A percentile compares a stretch with the other conserved stretches of the same genome.
phyloP scores from a whole-genome alignment of 1,140 invertebrate species.

The Frieseomelitta varia region DNA sequence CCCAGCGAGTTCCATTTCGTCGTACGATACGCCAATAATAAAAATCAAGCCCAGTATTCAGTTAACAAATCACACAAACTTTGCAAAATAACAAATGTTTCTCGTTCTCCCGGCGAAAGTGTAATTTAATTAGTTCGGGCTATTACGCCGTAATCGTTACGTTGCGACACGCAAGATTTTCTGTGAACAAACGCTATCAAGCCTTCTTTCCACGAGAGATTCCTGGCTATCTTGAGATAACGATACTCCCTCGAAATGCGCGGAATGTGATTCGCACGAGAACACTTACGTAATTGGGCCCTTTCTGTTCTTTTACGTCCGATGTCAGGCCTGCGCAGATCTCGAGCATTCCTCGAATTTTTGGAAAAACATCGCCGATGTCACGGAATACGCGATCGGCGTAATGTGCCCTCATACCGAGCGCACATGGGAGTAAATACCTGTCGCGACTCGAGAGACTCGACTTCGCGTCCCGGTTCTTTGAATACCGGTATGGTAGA shows the following conservation, averaged over 20 bases:
- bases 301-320: conserved; percentile 17
- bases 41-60: not conserved
- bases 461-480: conserved; percentile 47
- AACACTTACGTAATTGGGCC: conserved; percentile 41
- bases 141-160: conserved; percentile 18
- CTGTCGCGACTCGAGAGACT: conserved; percentile 27
- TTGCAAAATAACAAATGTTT: not conserved
- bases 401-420: conserved; percentile 41
- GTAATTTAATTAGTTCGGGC: not conserved
- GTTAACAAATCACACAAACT: not conserved
- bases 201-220: not conserved
- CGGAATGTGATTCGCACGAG: conserved; percentile 36
- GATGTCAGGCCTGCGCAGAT: not conserved
- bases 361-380: conserved; percentile 52
- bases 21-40: not conserved
- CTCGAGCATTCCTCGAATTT: conserved; percentile 48
- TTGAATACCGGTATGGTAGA: conserved; percentile 53
- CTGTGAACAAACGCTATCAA: not conserved
- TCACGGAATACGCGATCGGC: conserved; percentile 42
- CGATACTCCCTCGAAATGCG: conserved; percentile 27
- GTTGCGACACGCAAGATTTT: conserved; percentile 17
- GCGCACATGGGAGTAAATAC: conserved; percentile 43
- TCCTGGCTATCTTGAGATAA: not conserved
- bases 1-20: not conserved
- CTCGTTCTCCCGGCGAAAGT: not conserved